A percentile compares a stretch with the other conserved stretches of the same genome.
Evolutionary conservation across 2,113 vertebrate species (phyloP).

Genomic region (Crotophaga sulcirostris): DNA sequence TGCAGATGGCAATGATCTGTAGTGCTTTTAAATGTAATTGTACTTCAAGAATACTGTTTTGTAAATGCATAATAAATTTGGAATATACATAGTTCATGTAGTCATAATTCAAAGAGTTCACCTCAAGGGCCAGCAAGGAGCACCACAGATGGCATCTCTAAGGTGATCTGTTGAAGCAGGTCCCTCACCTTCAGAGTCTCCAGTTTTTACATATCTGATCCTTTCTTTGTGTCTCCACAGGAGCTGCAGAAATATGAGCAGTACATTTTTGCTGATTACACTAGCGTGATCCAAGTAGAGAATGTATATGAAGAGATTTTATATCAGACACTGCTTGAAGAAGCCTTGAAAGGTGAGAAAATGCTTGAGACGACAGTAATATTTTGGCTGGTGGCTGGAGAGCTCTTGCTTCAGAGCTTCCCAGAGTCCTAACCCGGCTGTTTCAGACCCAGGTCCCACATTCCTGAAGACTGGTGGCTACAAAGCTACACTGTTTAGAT

Average conservation of each 20-base stretch:
- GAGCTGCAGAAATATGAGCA: conserved; percentile 86
- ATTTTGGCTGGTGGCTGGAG: rapidly evolving
- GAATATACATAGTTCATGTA: background rate
- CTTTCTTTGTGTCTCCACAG: conserved; percentile 64
- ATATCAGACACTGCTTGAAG: conserved; percentile 81
- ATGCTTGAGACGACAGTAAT: background rate
- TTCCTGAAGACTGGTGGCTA: background rate
- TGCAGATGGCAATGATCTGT: background rate
- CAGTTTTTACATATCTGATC: background rate
- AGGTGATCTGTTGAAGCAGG: background rate
- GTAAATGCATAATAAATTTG: background rate
- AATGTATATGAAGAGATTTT: conserved; percentile 91
- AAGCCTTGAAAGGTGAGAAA: conserved; percentile 84
- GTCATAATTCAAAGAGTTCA: background rate
- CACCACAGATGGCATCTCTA: background rate
- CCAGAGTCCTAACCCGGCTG: background rate
- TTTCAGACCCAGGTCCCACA: background rate
- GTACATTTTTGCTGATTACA: conserved; percentile 83
- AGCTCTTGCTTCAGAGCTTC: background rate
- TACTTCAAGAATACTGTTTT: background rate
- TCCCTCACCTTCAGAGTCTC: background rate
- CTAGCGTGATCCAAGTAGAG: conserved; percentile 86
- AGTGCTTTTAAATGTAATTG: background rate
- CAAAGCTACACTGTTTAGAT: background rate
- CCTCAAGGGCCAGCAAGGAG: background rate